phyloP scores from a whole-genome alignment of 2,888 invertebrate genomes.

The Dasysyrphus tricinctus region DNA sequence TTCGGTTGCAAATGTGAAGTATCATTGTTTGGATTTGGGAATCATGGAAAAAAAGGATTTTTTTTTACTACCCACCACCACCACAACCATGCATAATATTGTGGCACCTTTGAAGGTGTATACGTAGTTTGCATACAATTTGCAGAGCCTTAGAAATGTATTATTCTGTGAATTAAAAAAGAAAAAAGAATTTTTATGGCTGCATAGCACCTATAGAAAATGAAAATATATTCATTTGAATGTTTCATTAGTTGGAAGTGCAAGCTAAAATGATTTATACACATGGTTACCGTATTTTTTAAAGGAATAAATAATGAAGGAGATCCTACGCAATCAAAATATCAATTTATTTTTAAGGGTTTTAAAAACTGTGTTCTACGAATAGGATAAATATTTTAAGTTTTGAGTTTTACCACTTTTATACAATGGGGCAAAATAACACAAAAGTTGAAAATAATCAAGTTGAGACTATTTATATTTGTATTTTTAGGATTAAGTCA shows the following conservation, averaged over 20 bases:
- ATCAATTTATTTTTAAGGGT: background rate
- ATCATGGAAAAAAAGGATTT: background rate
- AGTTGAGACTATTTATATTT: too few species aligned
- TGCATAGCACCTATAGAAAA: background rate
- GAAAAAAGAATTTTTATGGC: background rate
- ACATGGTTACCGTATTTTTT: background rate
- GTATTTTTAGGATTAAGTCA: too few species aligned
- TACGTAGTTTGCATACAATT: conserved; percentile 1
- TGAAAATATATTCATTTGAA: conserved; percentile 8
- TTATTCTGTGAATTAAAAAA: background rate
- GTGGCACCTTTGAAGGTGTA: background rate
- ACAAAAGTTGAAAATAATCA: too few species aligned
- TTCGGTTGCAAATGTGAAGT: conserved; percentile 6
- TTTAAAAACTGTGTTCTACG: too few species aligned
- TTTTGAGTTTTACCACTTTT: too few species aligned
- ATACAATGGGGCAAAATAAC: too few species aligned
- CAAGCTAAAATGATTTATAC: conserved; percentile 3
- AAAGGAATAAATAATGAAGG: background rate
- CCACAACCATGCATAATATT: background rate
- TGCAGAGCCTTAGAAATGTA: background rate
- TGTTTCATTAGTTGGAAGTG: conserved; percentile 3
- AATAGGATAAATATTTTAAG: too few species aligned
- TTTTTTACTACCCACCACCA: too few species aligned
- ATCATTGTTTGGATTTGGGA: conserved; percentile 4
- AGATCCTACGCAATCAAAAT: background rate